These are phyloP conservation scores for Temnothorax unifasciatus DNA, from an alignment of 2,888 invertebrate genomes.

Conservation along the genomic window DNA sequence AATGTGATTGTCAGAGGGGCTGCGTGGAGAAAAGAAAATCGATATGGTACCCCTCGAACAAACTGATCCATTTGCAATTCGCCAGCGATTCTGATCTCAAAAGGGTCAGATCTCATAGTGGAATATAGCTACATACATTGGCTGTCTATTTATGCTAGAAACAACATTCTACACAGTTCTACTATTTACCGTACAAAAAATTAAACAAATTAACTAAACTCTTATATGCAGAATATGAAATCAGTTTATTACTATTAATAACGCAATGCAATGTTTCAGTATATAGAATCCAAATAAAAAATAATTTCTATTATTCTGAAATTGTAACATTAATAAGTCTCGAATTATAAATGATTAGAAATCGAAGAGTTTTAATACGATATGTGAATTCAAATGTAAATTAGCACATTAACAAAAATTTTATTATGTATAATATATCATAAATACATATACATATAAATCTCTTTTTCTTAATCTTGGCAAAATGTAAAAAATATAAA, in stretches of 20 bases:
- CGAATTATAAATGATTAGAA: not conserved
- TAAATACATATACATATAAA: not conserved
- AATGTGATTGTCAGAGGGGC: constrained; percentile 70
- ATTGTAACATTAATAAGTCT: not conserved
- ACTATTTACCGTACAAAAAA: not conserved
- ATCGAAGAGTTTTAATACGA: not conserved
- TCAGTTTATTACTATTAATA: not conserved
- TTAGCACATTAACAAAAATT: not conserved
- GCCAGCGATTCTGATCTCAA: constrained; percentile 18
- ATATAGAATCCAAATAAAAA: not conserved
- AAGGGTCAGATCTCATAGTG: constrained; percentile 12
- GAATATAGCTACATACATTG: constrained; percentile 2
- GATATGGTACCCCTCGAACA: constrained; percentile 67
- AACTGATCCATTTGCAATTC: constrained; percentile 81
- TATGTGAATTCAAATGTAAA: not conserved
- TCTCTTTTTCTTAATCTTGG: not conserved
- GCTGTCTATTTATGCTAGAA: not conserved
- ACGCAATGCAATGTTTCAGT: not conserved
- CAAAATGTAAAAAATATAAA: not conserved
- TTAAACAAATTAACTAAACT: not conserved
- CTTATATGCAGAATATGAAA: not conserved
- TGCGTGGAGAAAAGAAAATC: constrained; percentile 65
- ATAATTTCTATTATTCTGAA: not conserved
- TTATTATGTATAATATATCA: not conserved
- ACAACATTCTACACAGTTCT: not conserved